Evolutionary conservation across 2,113 vertebrate genomes (phyloP), one percentile per base, ranked within the genome.

Genomic region (Mobula birostris): DNA sequence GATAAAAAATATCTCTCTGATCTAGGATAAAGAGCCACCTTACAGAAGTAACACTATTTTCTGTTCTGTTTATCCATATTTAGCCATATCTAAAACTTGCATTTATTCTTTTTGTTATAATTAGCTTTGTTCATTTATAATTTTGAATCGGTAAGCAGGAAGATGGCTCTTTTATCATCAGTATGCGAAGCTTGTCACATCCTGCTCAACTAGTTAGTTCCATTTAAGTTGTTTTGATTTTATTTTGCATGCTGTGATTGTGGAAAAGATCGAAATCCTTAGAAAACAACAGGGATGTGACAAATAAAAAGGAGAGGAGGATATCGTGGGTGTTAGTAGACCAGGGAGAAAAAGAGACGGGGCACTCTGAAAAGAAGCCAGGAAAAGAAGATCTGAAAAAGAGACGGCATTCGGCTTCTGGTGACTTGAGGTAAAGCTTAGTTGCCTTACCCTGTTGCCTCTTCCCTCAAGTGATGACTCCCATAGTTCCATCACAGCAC

Each of bases 391-490:
- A 97, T 95, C 95, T 97, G 94, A 97, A 96, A 94, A 96, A 95
- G 95, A 96, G 97, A 95, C 96, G 95, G 63, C 96, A 97, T 96
- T 97, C 97, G 92, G 96, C 96, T 95, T 94, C 96, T 72, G 97
- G 97, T 95, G 97, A 97, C 94, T 96, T 95, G 0, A 95, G 96
- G 94, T 97, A 97, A 95, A 94, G 70, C 91, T 48, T 72, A 85
- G 85, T 77, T 94, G 95, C 83, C 80, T 63, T n/a, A 72, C 77
- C 91, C 63, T 94, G 94, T 29, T 83, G 0, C 40, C 19, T 94
- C 40, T 95, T 93, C 68, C 91, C 68, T 56, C 14, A 93, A 70
- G 27, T 29, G 36, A n/a, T 70, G 15, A 36, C n/a, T 91, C 24
- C 70, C 70, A 72, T 32, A 92, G n/a, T 29, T 40, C n/a, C 90